Percentiles rank a stretch among this genome's conserved stretches.
These are phyloP conservation scores for Ciconia maguari DNA, from an alignment of 2,113 vertebrate genomes.

Conservation along the genomic window DNA sequence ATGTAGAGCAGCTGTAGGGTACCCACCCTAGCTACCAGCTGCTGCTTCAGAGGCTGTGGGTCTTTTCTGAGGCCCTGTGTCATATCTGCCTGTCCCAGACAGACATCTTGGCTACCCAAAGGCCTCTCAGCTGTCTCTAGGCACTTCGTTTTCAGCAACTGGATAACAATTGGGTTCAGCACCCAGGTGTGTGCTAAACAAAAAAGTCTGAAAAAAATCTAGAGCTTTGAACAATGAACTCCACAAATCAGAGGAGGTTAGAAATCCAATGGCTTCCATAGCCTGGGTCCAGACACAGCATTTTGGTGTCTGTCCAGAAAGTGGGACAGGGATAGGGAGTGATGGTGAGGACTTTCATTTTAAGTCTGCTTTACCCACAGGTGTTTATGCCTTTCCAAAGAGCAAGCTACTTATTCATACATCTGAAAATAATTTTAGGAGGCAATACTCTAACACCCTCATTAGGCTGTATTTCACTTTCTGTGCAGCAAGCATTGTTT, in stretches of 20 bases:
- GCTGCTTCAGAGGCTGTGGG: background rate
- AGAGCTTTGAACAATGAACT: background rate
- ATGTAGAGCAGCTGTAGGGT: background rate
- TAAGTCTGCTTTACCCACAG: background rate
- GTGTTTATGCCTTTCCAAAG: background rate
- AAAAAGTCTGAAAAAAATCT: background rate
- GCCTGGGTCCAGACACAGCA: background rate
- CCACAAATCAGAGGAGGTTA: background rate
- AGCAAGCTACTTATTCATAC: background rate
- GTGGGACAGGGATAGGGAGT: background rate
- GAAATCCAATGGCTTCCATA: background rate
- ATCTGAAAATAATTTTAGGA: background rate
- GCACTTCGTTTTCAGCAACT: background rate
- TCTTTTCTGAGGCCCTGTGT: background rate
- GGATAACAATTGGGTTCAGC: background rate
- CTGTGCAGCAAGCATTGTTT: background rate
- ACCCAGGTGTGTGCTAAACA: background rate
- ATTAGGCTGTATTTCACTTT: background rate
- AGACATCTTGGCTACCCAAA: background rate
- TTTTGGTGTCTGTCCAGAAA: background rate
- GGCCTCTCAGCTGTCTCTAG: background rate
- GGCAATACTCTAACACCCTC: background rate
- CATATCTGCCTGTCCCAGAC: background rate
- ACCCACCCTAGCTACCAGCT: background rate
- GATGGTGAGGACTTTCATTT: background rate